Evolutionary conservation across 1,140 invertebrate species (phyloP).

Genomic region (Bombus balteatus): DNA sequence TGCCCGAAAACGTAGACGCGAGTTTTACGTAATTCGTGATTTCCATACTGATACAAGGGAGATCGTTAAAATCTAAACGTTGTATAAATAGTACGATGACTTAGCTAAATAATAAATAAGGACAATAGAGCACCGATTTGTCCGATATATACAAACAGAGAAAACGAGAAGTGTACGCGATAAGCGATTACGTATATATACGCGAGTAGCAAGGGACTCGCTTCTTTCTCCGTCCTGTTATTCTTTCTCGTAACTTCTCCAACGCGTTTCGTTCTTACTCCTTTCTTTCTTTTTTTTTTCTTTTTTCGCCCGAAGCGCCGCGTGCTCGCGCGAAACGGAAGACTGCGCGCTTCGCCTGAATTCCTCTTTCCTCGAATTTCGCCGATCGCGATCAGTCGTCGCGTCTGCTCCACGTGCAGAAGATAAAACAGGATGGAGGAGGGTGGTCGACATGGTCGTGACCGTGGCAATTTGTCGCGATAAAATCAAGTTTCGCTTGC

Average conservation of each 20-base stretch:
- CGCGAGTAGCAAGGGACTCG: slow-evolving; percentile 23
- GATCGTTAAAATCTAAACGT: neutral
- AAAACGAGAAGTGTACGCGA: slow-evolving; percentile 7
- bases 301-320: neutral
- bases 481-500: neutral
- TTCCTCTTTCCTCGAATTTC: slow-evolving; percentile 2
- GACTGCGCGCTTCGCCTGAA: slow-evolving; percentile 33
- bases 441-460: too few species aligned
- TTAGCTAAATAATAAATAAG: slow-evolving; percentile 75
- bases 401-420: neutral
- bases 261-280: too few species aligned
- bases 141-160: slow-evolving; percentile 61
- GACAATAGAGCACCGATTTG: slow-evolving; percentile 27
- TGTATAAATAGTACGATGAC: slow-evolving; percentile 66
- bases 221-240: neutral
- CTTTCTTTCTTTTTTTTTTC: neutral
- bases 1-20: slow-evolving; percentile 11
- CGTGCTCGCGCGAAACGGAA: slow-evolving; percentile 50
- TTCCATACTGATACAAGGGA: neutral
- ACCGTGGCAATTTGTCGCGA: neutral
- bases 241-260: neutral
- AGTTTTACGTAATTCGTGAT: neutral
- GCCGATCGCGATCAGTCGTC: neutral
- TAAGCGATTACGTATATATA: slow-evolving; percentile 26
- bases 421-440: neutral